Base-by-base conservation (phyloP, 1,140 invertebrate species). In the Drosophila oshimai region DNA sequence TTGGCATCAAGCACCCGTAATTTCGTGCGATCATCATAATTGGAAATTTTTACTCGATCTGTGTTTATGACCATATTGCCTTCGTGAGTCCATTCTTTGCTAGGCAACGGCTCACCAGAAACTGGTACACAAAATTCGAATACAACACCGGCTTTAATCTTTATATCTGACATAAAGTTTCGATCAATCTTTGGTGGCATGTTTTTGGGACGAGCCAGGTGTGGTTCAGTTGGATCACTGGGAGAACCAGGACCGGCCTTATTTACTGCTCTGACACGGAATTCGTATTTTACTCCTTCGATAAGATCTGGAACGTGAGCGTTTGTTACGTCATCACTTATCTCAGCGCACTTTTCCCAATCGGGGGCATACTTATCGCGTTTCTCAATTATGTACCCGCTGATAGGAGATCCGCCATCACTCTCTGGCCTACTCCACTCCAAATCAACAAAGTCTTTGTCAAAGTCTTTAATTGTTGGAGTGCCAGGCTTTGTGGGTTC, bases 51-150 rank as follows among this genome's bases (percentile, higher is more conserved):
- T 45, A 98, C 93, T 54, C 97, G 94, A 80, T 98, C 97, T 29
- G 93, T 94, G 58, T 95, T 95, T 47, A 96, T 92, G 4, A 99
- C 91, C 10, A 94, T 92, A 58, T 95, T 95, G 10, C 95, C 97
- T 73, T 96, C 96, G 46, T 97, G 92, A 2, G 93, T 93, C 98
- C 98, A 99, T 92, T 96, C 95, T 80, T 99, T 99, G 15, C 93
- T 95, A 72, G 99, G 98, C 58, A 96, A 96, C 0, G 98, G 98
- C 91, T 99, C 97, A 26, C 98, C 99, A 72, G 93, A 95, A 24
- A 99, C 97, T 13, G 98, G 98, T 2, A 99, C 96, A 88, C 98
- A 96, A 72, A 99, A 95, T 89, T 98, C 96, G 91, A 99, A 97
- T 90, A 96, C 95, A 89, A 97, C 95, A 36, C 99, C 98, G 31